phyloP scores from a whole-genome alignment of 2,888 invertebrate genomes.

The Camptogramma bilineatum region DNA sequence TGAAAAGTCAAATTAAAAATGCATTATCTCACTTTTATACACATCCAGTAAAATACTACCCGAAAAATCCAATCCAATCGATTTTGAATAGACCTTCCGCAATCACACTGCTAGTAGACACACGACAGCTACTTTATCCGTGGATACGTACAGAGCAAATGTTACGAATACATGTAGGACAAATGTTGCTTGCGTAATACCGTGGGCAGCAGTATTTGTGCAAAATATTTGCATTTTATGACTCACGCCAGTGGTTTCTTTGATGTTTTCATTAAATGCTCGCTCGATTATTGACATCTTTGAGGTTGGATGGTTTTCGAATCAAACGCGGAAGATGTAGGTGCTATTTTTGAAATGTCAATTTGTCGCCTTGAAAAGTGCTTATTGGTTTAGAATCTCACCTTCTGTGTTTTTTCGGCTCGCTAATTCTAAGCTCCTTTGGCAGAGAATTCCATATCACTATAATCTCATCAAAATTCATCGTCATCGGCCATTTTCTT shows the following conservation, averaged over 20 bases:
- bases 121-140: conserved; percentile 2
- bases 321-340: conserved; percentile 6
- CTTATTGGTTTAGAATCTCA: background rate
- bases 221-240: conserved; percentile 44
- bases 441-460: background rate
- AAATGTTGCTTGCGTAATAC: conserved; percentile 32
- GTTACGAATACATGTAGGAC: conserved; percentile 18
- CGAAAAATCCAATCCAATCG: background rate
- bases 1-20: too few relatives aligned
- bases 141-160: conserved; percentile 14
- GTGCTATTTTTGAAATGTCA: background rate
- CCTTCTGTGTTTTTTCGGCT: background rate
- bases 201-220: conserved; percentile 39
- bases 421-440: background rate
- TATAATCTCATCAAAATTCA: too few relatives aligned
- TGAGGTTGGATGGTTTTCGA: background rate
- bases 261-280: conserved; percentile 39
- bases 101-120: background rate
- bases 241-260: conserved; percentile 36
- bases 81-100: background rate
- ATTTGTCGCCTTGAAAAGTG: background rate
- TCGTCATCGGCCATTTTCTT: too few relatives aligned
- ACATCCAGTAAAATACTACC: background rate
- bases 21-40: too few relatives aligned
- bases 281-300: conserved; percentile 29